Conservation (phyloP, 2,888 invertebrate species). For the Dioctria rufipes region DNA sequence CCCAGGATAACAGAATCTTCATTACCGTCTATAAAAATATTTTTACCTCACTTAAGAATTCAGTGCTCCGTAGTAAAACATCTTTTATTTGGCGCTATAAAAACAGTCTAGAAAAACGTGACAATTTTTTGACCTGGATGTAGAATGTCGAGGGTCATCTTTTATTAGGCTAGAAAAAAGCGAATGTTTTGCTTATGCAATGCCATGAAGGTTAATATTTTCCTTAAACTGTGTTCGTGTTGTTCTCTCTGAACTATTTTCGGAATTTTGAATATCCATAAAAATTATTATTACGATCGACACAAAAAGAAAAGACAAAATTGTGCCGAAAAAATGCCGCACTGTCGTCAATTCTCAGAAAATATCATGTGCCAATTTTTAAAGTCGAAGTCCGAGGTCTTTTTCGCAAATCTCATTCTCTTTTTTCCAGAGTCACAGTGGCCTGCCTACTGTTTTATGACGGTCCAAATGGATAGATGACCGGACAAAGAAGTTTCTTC, state of each 20-base stretch:
- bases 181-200: neutral
- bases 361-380: constrained; percentile 17
- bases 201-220: constrained; percentile 15
- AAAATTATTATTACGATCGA: constrained; percentile 44
- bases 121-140: constrained; percentile 40
- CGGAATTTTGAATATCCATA: constrained; percentile 34
- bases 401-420: constrained; percentile 24
- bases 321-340: neutral
- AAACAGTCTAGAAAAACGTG: constrained; percentile 28
- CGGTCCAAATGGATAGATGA: neutral
- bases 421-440: neutral
- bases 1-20: neutral
- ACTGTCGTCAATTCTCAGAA: constrained; percentile 15
- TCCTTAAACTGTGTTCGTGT: neutral
- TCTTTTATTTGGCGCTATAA: constrained; percentile 32
- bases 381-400: constrained; percentile 28
- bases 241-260: neutral
- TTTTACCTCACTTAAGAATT: neutral
- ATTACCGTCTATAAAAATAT: neutral
- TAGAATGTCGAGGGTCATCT: constrained; percentile 35
- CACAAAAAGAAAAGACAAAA: constrained; percentile 10
- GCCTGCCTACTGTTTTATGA: constrained; percentile 14
- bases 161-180: constrained; percentile 31
- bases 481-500: constrained; percentile 22
- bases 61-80: constrained; percentile 5